Evolutionary conservation across 2,888 invertebrate genomes (phyloP).

Genomic region (Lamproptera curius): DNA sequence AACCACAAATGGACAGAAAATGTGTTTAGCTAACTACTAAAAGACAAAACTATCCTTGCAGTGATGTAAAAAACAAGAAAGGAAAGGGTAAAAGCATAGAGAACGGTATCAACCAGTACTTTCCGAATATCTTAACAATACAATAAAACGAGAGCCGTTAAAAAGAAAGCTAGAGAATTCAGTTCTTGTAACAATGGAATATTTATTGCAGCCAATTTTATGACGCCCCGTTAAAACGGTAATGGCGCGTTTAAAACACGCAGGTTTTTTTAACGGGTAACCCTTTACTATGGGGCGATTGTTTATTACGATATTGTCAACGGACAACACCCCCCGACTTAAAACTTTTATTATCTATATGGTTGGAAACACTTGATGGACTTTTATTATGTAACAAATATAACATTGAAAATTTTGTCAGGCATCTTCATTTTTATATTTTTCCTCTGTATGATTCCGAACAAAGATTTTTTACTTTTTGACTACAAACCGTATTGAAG

Average conservation of each 20-base stretch:
- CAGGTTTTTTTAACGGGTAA: slow-evolving; percentile 29
- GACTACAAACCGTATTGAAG: no score
- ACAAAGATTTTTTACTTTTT: no score
- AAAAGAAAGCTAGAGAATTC: slow-evolving; percentile 27
- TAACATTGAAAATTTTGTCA: no score
- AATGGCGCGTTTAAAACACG: slow-evolving; percentile 22
- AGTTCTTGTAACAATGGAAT: slow-evolving; percentile 29
- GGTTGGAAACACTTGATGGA: not conserved
- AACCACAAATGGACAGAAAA: no score
- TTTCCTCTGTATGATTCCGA: no score
- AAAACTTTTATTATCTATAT: not conserved
- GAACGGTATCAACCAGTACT: slow-evolving; percentile 1
- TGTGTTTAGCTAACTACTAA: no score
- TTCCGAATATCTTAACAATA: slow-evolving; percentile 1
- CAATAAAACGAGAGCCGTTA: slow-evolving; percentile 6
- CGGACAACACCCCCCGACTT: not conserved
- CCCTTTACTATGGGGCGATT: slow-evolving; percentile 32
- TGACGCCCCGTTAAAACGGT: slow-evolving; percentile 31
- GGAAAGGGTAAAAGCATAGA: not conserved
- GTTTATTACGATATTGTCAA: not conserved
- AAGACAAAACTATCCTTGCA: no score
- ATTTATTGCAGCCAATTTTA: slow-evolving; percentile 34
- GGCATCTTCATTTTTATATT: no score
- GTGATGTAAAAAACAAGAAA: no score
- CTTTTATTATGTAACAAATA: no score